phyloP scores from a whole-genome alignment of 2,888 invertebrate species.

The Xylocampa areola region DNA sequence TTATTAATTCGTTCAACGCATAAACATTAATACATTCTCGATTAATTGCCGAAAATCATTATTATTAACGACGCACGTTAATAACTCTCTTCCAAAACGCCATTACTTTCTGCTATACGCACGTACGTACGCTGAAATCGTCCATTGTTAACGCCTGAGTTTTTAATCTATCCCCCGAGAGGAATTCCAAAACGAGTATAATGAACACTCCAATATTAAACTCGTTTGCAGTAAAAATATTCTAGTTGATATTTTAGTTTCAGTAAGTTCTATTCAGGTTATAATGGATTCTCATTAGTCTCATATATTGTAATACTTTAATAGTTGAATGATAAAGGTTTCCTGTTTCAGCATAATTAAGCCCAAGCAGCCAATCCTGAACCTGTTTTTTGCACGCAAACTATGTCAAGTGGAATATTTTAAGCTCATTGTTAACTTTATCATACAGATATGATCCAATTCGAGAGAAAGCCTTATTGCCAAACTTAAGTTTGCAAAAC shows the following conservation, averaged over 20 bases:
- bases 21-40: conserved; percentile 35
- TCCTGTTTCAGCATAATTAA: no score
- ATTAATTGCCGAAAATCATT: conserved; percentile 44
- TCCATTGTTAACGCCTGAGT: conserved; percentile 40
- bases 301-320: no score
- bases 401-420: no score
- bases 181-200: conserved; percentile 34
- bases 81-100: conserved; percentile 26
- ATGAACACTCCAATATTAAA: conserved; percentile 29
- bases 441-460: no score
- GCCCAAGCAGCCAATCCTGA: no score
- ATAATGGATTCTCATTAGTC: no score
- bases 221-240: conserved; percentile 6
- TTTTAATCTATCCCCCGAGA: conserved; percentile 49
- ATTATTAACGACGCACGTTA: conserved; percentile 42
- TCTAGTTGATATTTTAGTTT: background rate
- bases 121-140: conserved; percentile 12
- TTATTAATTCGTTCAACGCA: conserved; percentile 20
- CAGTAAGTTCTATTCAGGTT: no score
- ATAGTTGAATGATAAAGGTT: no score
- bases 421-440: no score
- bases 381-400: no score
- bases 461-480: no score
- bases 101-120: conserved; percentile 24
- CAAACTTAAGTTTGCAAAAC: no score